Percentiles rank a stretch among this genome's conserved stretches.
phyloP scores from a whole-genome alignment of 2,888 invertebrate species.

The Oxytorus armatus region DNA sequence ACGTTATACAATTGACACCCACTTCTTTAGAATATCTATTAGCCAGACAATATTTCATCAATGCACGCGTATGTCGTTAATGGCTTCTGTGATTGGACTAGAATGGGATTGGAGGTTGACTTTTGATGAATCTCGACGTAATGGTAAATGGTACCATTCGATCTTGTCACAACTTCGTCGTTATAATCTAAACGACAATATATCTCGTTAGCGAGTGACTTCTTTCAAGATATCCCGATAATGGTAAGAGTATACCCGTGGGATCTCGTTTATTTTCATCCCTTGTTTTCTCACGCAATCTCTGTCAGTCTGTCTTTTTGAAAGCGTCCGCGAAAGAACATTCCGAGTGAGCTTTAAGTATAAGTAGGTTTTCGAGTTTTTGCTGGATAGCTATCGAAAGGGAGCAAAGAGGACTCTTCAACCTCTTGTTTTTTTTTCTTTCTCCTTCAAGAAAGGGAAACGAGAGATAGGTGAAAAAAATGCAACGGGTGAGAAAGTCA shows the following conservation, averaged over 20 bases:
- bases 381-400: constrained; percentile 1
- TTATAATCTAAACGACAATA: constrained; percentile 18
- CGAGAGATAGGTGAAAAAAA: neutral
- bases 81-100: neutral
- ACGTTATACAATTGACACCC: too few species aligned
- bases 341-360: neutral
- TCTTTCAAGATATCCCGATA: neutral
- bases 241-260: constrained; percentile 8
- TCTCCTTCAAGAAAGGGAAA: neutral
- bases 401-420: constrained; percentile 1
- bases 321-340: neutral
- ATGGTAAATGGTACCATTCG: constrained; percentile 14
- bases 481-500: neutral
- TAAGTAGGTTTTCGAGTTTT: constrained; percentile 23
- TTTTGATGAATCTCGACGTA: neutral
- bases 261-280: constrained; percentile 33
- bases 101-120: neutral
- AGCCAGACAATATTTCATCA: neutral
- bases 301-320: neutral
- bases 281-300: constrained; percentile 22
- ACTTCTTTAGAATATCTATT: too few species aligned
- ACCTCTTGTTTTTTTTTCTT: neutral
- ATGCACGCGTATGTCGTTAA: neutral
- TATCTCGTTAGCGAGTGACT: constrained; percentile 17
- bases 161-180: neutral